These are phyloP conservation scores for Mythimna lalbum DNA, from an alignment of 2,888 invertebrate species.

Conservation along the genomic window DNA sequence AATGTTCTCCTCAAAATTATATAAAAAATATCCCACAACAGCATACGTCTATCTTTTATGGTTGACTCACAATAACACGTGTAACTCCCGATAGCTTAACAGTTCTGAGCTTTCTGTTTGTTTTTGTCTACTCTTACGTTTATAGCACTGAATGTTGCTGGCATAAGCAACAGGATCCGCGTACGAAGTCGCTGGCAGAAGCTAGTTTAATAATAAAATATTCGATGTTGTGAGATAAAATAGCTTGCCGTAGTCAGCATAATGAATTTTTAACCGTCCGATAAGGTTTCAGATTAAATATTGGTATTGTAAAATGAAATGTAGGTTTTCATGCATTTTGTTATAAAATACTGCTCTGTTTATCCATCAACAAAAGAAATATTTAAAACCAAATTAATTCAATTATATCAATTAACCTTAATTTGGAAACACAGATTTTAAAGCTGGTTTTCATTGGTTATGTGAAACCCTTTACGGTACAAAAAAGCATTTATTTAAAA, in stretches of 20 bases:
- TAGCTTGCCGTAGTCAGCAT: conserved; percentile 10
- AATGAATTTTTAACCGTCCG: conserved; percentile 14
- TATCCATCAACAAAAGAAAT: not conserved
- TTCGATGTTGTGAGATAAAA: conserved; percentile 24
- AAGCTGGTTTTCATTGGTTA: not conserved
- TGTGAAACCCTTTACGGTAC: not conserved
- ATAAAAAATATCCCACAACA: too few relatives aligned
- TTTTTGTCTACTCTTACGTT: too few relatives aligned
- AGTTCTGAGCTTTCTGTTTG: too few relatives aligned
- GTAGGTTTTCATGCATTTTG: not conserved
- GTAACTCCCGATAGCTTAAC: too few relatives aligned
- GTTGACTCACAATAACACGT: too few relatives aligned
- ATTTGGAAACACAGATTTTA: conserved; percentile 6
- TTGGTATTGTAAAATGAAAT: conserved; percentile 24
- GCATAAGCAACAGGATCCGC: too few relatives aligned
- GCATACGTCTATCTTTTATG: too few relatives aligned
- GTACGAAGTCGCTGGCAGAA: too few relatives aligned
- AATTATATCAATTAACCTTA: conserved; percentile 1
- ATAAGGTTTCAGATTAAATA: conserved; percentile 21
- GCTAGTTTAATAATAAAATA: conserved; percentile 15
- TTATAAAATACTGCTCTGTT: conserved; percentile 1
- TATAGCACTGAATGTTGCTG: too few relatives aligned
- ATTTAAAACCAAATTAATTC: not conserved
- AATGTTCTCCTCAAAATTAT: too few relatives aligned
- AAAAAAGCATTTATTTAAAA: too few relatives aligned